Percentiles rank a stretch among this genome's conserved stretches.
These are phyloP conservation scores for Chaunax sp. DNA, from an alignment of 2,797 vertebrate species.

Conservation along the genomic window DNA sequence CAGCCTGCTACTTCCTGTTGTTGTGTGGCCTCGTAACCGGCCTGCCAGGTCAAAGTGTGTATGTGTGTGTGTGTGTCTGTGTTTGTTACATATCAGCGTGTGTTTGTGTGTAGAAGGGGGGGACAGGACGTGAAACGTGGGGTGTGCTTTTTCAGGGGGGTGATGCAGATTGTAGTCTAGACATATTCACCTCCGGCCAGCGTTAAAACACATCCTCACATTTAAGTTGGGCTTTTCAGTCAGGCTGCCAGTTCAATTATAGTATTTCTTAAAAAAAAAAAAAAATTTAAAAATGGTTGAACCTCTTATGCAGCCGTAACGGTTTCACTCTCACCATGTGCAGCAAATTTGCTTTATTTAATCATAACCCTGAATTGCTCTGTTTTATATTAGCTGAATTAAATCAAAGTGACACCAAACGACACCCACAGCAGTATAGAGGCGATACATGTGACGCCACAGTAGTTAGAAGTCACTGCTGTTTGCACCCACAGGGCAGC, in stretches of 20 bases:
- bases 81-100: slow-evolving; percentile 18
- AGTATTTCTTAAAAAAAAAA: too few relatives aligned
- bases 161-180: slow-evolving; percentile 23
- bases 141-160: neutral
- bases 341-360: neutral
- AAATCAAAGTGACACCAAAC: too few relatives aligned
- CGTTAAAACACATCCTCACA: slow-evolving; percentile 19
- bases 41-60: slow-evolving; percentile 52
- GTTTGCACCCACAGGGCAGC: too few relatives aligned
- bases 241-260: too few relatives aligned
- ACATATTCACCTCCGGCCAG: slow-evolving; percentile 38
- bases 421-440: too few relatives aligned
- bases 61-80: slow-evolving; percentile 22
- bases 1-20: slow-evolving; percentile 73
- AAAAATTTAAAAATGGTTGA: too few relatives aligned
- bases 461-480: too few relatives aligned
- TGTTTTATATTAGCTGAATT: neutral
- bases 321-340: too few relatives aligned
- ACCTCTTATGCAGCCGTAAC: too few relatives aligned
- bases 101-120: slow-evolving; percentile 26
- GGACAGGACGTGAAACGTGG: slow-evolving; percentile 47
- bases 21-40: slow-evolving; percentile 44
- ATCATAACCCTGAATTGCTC: neutral
- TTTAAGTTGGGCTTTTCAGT: too few relatives aligned
- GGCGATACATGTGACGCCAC: too few relatives aligned